Conservation (phyloP, 1,140 invertebrate genomes). For the Anagrus nilaparvatae region DNA sequence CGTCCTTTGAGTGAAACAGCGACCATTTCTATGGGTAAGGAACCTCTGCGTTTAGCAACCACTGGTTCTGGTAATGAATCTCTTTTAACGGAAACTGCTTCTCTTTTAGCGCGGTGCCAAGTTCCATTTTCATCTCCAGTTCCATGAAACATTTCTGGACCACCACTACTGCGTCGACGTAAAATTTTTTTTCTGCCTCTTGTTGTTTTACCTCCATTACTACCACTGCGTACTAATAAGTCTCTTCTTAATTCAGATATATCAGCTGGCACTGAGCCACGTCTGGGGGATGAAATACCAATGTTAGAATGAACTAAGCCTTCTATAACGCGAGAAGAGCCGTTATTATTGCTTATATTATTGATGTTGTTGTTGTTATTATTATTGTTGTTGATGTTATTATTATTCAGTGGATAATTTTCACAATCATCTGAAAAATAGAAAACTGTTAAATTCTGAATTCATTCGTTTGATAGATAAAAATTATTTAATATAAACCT, state of each 20-base stretch:
- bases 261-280: slow-evolving; percentile 36
- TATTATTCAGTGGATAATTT: slow-evolving; percentile 26
- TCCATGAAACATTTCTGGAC: slow-evolving; percentile 49
- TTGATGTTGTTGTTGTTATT: slow-evolving; percentile 22
- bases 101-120: slow-evolving; percentile 24
- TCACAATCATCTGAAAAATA: slow-evolving; percentile 27
- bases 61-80: slow-evolving; percentile 38
- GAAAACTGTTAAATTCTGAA: too few relatives aligned
- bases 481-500: too few relatives aligned
- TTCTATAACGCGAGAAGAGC: slow-evolving; percentile 13
- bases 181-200: slow-evolving; percentile 46
- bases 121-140: slow-evolving; percentile 25
- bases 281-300: slow-evolving; percentile 25
- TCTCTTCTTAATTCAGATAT: slow-evolving; percentile 36
- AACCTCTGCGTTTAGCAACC: slow-evolving; percentile 46
- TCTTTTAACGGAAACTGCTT: slow-evolving; percentile 22
- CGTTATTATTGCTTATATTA: slow-evolving; percentile 33
- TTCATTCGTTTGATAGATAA: too few relatives aligned
- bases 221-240: slow-evolving; percentile 34
- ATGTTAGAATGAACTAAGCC: slow-evolving; percentile 2
- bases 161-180: slow-evolving; percentile 49
- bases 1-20: slow-evolving; percentile 45
- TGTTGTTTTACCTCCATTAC: slow-evolving; percentile 22
- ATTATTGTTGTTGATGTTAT: slow-evolving; percentile 24
- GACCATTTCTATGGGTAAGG: slow-evolving; percentile 51